Base-by-base conservation (phyloP, 1,140 invertebrate species). In the Gonioctena quinquepunctata region DNA sequence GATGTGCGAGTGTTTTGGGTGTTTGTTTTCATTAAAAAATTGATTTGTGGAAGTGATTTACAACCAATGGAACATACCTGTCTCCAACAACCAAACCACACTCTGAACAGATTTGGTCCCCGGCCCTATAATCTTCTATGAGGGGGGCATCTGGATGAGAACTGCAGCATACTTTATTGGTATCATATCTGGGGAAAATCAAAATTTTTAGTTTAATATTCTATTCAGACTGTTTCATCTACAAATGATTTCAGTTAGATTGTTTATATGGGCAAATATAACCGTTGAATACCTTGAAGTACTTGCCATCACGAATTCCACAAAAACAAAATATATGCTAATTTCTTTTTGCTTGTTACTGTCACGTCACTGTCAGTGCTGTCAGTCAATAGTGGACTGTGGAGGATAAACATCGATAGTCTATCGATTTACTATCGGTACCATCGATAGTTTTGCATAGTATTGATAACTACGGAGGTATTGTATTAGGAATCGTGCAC, bases 21-120 rank as follows among this genome's bases (percentile, higher is more conserved):
- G n/a, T n/a, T n/a, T n/a, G n/a, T n/a, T n/a, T n/a, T n/a, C n/a
- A n/a, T n/a, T n/a, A n/a, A n/a, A n/a, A n/a, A n/a, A n/a, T n/a
- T 42, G 8, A 42, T 11, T 8, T 3, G 33, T 42, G 33, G 16
- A 42, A 42, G 13, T n/a, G 33, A 11, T 11, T 11, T 42, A 42
- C 16, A 42, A 42, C 16, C 2, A n/a, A n/a, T 42, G 5, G 18
- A 7, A 69, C 7, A 5, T 87, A 96, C 94, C 96, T 92, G 85
- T 99, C 98, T 23, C 98, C 98, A 27, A 99, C 98, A 54, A 99
- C 98, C 56, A 99, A 88, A 18, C 98, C 98, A 89, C 98, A 99
- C 86, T 98, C 96, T 22, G 96, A 94, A 86, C 98, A 99, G 80
- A 99, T 98, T 88, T 98, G 94, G 85, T 99, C 98, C 18, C 98